Evolutionary conservation across 2,113 vertebrate genomes (phyloP).

Genomic region (Rhabdomys dilectus): DNA sequence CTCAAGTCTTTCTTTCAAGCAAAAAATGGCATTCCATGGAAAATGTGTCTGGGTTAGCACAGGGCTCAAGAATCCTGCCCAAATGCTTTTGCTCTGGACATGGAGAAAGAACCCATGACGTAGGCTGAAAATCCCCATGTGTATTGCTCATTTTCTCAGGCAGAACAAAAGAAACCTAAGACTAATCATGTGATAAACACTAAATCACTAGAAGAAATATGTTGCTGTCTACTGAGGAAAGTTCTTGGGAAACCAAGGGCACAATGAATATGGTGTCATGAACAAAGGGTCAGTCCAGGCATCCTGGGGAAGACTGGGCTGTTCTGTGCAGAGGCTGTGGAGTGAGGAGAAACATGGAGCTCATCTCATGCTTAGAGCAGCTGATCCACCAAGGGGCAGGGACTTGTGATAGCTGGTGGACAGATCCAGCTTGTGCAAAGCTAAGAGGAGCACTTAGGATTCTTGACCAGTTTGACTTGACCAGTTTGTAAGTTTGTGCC

Average conservation of each 20-base stretch:
- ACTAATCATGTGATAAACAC: neutral
- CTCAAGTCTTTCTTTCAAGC: neutral
- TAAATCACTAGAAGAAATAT: neutral
- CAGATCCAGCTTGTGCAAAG: neutral
- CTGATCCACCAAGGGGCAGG: no score
- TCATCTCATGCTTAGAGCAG: no score
- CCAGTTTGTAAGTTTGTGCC: neutral
- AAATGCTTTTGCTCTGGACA: neutral
- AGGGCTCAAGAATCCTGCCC: neutral
- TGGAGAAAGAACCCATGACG: neutral
- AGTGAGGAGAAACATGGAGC: neutral
- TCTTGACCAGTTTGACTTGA: neutral
- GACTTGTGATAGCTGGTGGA: neutral
- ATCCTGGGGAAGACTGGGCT: no score
- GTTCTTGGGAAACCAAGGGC: neutral
- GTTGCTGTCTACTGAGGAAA: neutral
- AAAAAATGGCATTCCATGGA: neutral
- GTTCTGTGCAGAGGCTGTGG: fast-evolving
- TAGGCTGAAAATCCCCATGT: neutral
- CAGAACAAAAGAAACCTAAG: neutral
- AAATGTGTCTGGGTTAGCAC: neutral
- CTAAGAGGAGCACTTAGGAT: fast-evolving
- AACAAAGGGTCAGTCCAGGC: no score
- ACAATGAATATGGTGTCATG: neutral
- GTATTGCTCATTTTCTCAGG: neutral